Evolutionary conservation across 2,797 vertebrate genomes (phyloP).

Genomic region (Fistularia commersonii): DNA sequence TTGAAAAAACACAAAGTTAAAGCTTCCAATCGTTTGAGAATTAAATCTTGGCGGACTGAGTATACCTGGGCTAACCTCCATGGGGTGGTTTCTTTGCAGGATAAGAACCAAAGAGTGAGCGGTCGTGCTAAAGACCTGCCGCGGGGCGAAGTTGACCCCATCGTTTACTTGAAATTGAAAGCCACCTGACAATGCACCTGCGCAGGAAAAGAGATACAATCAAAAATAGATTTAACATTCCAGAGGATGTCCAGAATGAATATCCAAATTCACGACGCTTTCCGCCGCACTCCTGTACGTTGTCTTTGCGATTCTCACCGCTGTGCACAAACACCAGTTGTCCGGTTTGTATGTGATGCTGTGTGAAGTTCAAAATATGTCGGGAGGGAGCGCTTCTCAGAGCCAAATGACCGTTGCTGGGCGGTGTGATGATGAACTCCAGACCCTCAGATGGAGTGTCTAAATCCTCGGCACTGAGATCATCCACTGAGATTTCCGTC

Average conservation of each 20-base stretch:
- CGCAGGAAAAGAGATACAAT: constrained; percentile 1
- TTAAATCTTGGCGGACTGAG: background rate
- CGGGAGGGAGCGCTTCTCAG: constrained; percentile 77
- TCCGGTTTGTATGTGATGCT: constrained; percentile 76
- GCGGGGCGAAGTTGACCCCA: constrained; percentile 83
- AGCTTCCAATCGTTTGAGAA: background rate
- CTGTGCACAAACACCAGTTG: constrained; percentile 84
- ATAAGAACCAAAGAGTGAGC: constrained; percentile 75
- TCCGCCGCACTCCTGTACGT: too few species aligned
- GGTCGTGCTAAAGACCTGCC: constrained; percentile 84
- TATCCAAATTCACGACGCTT: background rate
- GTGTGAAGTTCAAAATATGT: constrained; percentile 87
- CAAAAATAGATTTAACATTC: background rate
- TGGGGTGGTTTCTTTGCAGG: constrained; percentile 78
- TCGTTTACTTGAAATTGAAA: constrained; percentile 93
- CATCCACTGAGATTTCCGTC: constrained; percentile 78
- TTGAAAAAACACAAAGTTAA: background rate
- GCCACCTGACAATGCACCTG: constrained; percentile 81
- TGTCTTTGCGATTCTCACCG: constrained; percentile 63
- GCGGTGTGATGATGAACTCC: constrained; percentile 80
- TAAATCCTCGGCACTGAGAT: constrained; percentile 81
- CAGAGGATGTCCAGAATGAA: background rate
- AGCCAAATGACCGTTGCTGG: constrained; percentile 85
- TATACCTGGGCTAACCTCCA: constrained; percentile 86
- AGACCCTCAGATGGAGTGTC: constrained; percentile 79